Base-by-base conservation (phyloP, 2,113 vertebrate genomes). In the Thunnus thynnus region DNA sequence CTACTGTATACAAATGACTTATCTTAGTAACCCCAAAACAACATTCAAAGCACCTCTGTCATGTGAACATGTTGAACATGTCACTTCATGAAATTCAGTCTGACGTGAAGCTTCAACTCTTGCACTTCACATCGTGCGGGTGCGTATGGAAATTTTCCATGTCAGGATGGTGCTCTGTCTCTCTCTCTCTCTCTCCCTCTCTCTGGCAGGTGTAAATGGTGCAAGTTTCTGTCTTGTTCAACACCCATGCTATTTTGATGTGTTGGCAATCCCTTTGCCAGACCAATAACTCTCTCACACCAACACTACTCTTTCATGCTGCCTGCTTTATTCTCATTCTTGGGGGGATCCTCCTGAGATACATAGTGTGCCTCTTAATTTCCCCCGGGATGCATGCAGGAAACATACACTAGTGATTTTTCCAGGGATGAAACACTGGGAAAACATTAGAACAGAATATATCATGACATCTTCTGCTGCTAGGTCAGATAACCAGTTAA, bases 321-420 rank as follows among this genome's bases (percentile, higher is more conserved):
- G 87, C 87, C 85, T 91, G 91, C 88, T 90, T 92, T 91, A 91
- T 93, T 94, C 94, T 94, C 93, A 92, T 94, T 94, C 94, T 93
- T 93, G 88, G 79, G 86, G 89, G 80, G 90, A 93, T 89, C 91
- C 95, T 93, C 95, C 56, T 0, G 91, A 93, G 94, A 92, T 94
- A 89, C 93, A 93, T 93, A 91, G 93, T 94, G 93, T 84, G 87
- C 90, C 90, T 94, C 91, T 95, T 96, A 96, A 96, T 96, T 96
- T 95, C 95, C 95, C 95, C 74, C 0, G 94, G 92, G 95, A 94
- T 83, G 92, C 91, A 89, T 86, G 90, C 81, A 89, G 92, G 94
- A 94, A 94, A 94, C 91, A 93, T 91, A 94, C 94, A 93, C 92
- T 90, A 88, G 94, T 94, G 93, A 92, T 94, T 94, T 93, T 93